Conservation (phyloP, 2,797 vertebrate species). For the Parambassis ranga region DNA sequence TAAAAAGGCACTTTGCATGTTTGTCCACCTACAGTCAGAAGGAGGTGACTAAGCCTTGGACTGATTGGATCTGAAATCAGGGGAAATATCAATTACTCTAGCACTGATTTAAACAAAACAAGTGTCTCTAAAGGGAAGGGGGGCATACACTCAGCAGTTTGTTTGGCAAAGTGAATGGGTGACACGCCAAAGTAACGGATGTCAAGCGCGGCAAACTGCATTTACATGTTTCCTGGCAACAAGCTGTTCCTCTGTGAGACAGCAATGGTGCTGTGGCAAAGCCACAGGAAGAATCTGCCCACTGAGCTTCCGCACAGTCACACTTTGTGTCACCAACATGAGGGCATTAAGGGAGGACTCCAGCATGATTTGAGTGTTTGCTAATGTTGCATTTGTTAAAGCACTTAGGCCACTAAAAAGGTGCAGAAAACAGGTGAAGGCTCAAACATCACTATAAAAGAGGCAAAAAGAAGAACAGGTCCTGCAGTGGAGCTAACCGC, state of each 20-base stretch:
- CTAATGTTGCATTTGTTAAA: not conserved
- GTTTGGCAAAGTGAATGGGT: constrained; percentile 12
- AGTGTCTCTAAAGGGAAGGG: constrained; percentile 11
- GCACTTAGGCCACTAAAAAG: not conserved
- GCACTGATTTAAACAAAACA: constrained; percentile 14
- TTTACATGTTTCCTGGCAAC: constrained; percentile 28
- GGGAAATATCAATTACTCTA: not conserved
- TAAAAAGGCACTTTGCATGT: constrained; percentile 73
- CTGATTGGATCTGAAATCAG: constrained; percentile 11
- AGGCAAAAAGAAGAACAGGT: too few species aligned
- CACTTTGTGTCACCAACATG: not conserved
- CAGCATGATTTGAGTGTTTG: constrained; percentile 33
- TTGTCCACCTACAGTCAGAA: constrained; percentile 11
- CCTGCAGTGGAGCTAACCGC: not conserved
- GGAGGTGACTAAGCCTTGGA: constrained; percentile 8
- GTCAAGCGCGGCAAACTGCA: constrained; percentile 7
- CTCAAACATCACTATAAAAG: too few species aligned
- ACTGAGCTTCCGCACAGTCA: not conserved
- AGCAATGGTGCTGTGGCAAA: not conserved
- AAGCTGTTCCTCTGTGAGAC: constrained; percentile 2
- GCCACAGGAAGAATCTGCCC: not conserved
- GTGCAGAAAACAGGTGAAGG: not conserved
- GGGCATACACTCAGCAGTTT: constrained; percentile 8
- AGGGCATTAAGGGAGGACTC: constrained; percentile 29
- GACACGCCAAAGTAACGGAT: constrained; percentile 6